A percentile compares a stretch with the other conserved stretches of the same genome.
Conservation (phyloP, 2,888 invertebrate species). For the Synergus japonicus region DNA sequence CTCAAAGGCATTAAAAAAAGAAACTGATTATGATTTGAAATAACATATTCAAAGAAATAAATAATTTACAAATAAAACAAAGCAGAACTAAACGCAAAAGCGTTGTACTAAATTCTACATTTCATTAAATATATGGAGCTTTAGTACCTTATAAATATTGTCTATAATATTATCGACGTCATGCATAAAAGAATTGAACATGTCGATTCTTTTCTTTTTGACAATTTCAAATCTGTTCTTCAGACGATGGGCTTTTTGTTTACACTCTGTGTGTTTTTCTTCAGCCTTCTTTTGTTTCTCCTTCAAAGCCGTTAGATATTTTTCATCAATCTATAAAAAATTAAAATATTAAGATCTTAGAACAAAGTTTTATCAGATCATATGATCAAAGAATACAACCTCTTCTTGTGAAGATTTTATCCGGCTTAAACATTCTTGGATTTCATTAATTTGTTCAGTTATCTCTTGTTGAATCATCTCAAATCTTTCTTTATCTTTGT, state of each 20-base stretch:
- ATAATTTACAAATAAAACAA: too few relatives aligned
- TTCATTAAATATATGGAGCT: neutral
- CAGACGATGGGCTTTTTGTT: conserved; percentile 91
- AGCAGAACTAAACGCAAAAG: too few relatives aligned
- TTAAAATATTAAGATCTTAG: neutral
- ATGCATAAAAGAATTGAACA: conserved; percentile 86
- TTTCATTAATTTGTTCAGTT: neutral
- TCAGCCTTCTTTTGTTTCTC: conserved; percentile 82
- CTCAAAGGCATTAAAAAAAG: too few relatives aligned
- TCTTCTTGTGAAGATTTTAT: neutral
- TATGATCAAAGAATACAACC: neutral
- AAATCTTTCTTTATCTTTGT: neutral
- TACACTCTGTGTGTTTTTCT: conserved; percentile 92
- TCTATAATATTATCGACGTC: conserved; percentile 96
- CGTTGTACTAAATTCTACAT: neutral
- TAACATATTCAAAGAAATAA: too few relatives aligned
- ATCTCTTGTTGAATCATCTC: neutral
- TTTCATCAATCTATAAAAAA: neutral
- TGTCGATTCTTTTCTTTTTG: conserved; percentile 91
- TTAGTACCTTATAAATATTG: conserved; percentile 92
- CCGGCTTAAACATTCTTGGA: neutral
- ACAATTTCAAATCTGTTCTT: conserved; percentile 93
- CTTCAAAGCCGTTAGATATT: neutral
- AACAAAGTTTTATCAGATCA: neutral
- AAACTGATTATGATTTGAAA: too few relatives aligned